These are phyloP conservation scores for Ornithorhynchus anatinus DNA, from an alignment of 2,113 vertebrate species.

Conservation along the genomic window DNA sequence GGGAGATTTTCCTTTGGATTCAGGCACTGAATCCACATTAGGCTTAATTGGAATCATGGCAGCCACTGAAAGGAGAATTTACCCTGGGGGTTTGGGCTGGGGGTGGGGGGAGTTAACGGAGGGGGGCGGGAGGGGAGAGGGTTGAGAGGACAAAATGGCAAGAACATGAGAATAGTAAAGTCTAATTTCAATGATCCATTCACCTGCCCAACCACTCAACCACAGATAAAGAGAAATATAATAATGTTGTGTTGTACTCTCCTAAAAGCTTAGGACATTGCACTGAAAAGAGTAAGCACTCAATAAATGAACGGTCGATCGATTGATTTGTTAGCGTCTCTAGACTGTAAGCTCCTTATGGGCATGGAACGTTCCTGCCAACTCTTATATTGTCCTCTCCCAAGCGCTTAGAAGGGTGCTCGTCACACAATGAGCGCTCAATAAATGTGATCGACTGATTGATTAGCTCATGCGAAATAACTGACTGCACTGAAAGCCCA, in stretches of 20 bases:
- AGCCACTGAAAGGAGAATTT: constrained; percentile 36
- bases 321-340: too few relatives aligned
- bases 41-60: constrained; percentile 57
- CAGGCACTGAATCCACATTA: constrained; percentile 56
- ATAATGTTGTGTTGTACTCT: too few relatives aligned
- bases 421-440: too few relatives aligned
- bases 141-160: constrained; percentile 55
- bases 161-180: constrained; percentile 47
- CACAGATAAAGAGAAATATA: constrained; percentile 49
- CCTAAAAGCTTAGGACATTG: too few relatives aligned
- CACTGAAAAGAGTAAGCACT: too few relatives aligned
- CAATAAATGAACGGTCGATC: too few relatives aligned
- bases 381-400: too few relatives aligned
- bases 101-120: constrained; percentile 54
- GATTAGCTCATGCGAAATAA: constrained; percentile 48
- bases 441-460: too few relatives aligned
- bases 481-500: constrained; percentile 42
- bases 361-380: too few relatives aligned
- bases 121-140: constrained; percentile 56
- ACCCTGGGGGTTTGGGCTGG: constrained; percentile 46
- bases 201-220: constrained; percentile 33
- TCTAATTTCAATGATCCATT: constrained; percentile 49
- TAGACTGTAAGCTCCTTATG: too few relatives aligned
- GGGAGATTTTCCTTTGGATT: constrained; percentile 61
- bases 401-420: too few relatives aligned